Conservation (phyloP, 1,140 invertebrate genomes). For the Tetramorium alpestre region DNA sequence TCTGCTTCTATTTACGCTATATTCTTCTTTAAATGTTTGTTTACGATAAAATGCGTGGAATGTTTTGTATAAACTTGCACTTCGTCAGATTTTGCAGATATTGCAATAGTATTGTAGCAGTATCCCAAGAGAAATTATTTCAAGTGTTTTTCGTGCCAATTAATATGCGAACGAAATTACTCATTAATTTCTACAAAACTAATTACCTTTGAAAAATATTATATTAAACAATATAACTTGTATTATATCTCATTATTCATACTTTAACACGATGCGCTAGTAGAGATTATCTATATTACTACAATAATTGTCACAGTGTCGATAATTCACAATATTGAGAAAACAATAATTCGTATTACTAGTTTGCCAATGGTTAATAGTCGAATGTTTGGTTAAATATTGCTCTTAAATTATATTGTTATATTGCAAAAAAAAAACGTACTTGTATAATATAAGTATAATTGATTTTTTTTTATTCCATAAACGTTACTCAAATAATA, state of each 20-base stretch:
- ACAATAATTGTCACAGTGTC: neutral
- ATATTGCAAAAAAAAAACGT: neutral
- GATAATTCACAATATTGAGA: too few species aligned
- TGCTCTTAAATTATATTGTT: neutral
- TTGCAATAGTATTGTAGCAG: neutral
- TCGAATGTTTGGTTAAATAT: neutral
- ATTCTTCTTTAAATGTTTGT: neutral
- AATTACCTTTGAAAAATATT: neutral
- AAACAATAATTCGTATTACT: neutral
- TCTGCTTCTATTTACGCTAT: neutral
- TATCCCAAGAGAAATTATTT: slow-evolving; percentile 11
- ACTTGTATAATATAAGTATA: too few species aligned
- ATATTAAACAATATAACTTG: neutral
- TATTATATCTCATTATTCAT: neutral
- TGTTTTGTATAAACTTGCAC: neutral
- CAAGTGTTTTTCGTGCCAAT: neutral
- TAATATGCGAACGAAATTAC: neutral
- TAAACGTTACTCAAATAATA: neutral
- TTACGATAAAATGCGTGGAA: neutral
- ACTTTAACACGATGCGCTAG: neutral
- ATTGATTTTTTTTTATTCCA: neutral
- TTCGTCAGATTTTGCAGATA: neutral
- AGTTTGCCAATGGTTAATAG: neutral
- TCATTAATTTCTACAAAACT: neutral
- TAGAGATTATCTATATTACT: neutral